Evolutionary conservation across 2,113 vertebrate species (phyloP), one percentile per base, ranked within the genome.

Genomic region (Chaetodon trifascialis): DNA sequence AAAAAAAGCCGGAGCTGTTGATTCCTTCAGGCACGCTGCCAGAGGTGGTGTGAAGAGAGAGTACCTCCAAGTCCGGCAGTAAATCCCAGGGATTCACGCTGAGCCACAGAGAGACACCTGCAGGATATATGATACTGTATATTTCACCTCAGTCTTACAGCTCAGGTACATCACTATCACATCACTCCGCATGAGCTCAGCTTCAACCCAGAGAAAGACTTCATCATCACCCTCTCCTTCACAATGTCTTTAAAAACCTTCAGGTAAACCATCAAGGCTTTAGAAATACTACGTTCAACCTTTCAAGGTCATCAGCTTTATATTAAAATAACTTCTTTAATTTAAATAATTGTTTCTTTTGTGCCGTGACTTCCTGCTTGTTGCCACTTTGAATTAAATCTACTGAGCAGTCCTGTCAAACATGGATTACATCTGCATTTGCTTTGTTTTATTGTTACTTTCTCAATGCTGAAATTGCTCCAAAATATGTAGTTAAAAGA

Each of bases 91-190:
- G 86, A 89, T 87, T 80, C 76, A 23, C 44, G 42, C 62, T 80
- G 88, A 90, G 89, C 87, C 87, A 44, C 81, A 73, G 84, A 82
- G 63, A 83, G 86, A 93, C 92, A 94, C 93, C 92, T 93, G 90
- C 88, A 88, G 80, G 91, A 94, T 25, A 92, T 12, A 51, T 58
- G 92, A 94, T 93, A 93, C 89, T 78, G 86, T 85, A 87, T 81
- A 87, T 86, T 91, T 91, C 86, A 74, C 65, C 85, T 78, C 63
- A 2, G 82, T 63, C 81, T 88, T 76, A 74, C 73, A 90, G 85
- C 70, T 78, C 84, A 84, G 78, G 64, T 90, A 73, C 81, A 88
- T 88, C 83, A 69, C 62, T n/a, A n/a, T n/a, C n/a, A n/a, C 78
- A 58, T 70, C 86, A 79, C 44, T 34, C 36, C 5, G 36, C 69